Percentiles rank a stretch among this genome's conserved stretches.
phyloP scores from a whole-genome alignment of 2,113 vertebrate genomes.

The Chionodraco myersi region DNA sequence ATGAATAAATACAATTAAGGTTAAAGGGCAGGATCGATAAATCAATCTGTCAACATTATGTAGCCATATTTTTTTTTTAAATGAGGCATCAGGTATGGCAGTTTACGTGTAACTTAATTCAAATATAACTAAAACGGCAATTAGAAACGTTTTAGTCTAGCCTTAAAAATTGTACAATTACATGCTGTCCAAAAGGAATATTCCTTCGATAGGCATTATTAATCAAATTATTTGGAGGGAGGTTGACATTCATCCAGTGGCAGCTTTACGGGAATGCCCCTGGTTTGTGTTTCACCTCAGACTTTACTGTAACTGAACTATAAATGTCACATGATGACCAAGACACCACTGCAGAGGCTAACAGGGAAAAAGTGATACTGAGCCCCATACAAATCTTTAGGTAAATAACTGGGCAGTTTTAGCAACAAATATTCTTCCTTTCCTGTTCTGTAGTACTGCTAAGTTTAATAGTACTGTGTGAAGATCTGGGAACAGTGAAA shows the following conservation, averaged over 20 bases:
- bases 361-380: background rate
- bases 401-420: background rate
- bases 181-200: background rate
- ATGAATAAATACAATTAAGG: background rate
- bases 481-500: background rate
- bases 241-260: background rate
- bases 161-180: background rate
- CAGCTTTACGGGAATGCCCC: background rate
- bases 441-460: background rate
- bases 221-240: background rate
- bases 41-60: background rate
- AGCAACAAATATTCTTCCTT: conserved; percentile 1
- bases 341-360: background rate
- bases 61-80: background rate
- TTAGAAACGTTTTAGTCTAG: background rate
- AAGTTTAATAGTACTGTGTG: background rate
- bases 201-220: background rate
- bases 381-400: background rate
- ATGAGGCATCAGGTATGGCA: background rate
- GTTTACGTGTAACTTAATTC: background rate
- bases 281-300: conserved; percentile 34
- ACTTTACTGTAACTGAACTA: background rate
- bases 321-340: conserved; percentile 31
- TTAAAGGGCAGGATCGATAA: background rate
- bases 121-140: background rate